A percentile compares a stretch with the other conserved stretches of the same genome.
These are phyloP conservation scores for Crossoptilon crossoptilon DNA, from an alignment of 2,797 vertebrate genomes.

Conservation along the genomic window DNA sequence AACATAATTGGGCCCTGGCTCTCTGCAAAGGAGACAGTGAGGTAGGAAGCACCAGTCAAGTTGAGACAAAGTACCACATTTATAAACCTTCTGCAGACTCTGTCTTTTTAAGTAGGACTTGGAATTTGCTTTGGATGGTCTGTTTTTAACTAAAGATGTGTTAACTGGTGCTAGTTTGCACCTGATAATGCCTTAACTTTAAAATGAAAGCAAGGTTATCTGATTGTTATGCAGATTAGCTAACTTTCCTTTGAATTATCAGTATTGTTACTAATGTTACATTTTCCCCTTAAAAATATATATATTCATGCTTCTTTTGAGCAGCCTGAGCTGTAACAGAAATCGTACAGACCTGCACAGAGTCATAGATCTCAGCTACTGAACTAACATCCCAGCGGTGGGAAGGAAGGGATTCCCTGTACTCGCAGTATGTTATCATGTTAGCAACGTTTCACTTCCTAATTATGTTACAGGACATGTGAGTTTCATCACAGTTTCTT, in stretches of 20 bases:
- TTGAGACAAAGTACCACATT: constrained; percentile 74
- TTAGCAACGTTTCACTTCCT: constrained; percentile 45
- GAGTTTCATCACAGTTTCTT: constrained; percentile 54
- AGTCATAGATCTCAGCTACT: constrained; percentile 66
- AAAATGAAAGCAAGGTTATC: constrained; percentile 69
- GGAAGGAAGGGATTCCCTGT: constrained; percentile 29
- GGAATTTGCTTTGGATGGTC: constrained; percentile 69
- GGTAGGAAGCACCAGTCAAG: constrained; percentile 83
- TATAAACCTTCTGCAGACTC: constrained; percentile 68
- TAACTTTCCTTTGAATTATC: constrained; percentile 63
- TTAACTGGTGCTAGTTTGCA: constrained; percentile 68
- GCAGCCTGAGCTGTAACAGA: constrained; percentile 29
- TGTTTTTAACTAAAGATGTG: constrained; percentile 61
- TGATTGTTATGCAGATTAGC: constrained; percentile 73
- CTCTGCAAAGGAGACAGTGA: constrained; percentile 72
- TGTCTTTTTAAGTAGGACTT: constrained; percentile 56
- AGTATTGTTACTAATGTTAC: constrained; percentile 61
- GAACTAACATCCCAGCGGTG: constrained; percentile 10
- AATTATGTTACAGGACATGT: constrained; percentile 19
- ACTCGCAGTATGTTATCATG: constrained; percentile 50
- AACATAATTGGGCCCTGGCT: constrained; percentile 72
- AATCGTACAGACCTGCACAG: constrained; percentile 55
- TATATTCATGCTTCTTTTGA: constrained; percentile 10
- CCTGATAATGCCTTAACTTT: constrained; percentile 76
- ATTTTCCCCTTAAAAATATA: constrained; percentile 42